Evolutionary conservation across 2,113 vertebrate species (phyloP).

Genomic region (Rhagologus leucostigma): DNA sequence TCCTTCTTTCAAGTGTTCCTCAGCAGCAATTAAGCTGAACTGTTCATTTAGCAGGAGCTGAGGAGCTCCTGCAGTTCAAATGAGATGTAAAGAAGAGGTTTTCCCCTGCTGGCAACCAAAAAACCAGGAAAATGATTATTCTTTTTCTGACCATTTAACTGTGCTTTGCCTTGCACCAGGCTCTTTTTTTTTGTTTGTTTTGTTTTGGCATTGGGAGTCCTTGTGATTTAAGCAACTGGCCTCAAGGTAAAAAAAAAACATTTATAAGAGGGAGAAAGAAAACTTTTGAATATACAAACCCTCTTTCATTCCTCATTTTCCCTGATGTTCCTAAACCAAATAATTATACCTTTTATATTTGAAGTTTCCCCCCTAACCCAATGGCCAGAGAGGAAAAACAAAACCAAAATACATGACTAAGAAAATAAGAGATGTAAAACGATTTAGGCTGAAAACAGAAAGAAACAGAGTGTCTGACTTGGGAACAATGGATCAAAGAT

Average conservation of each 20-base stretch:
- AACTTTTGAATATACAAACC: neutral
- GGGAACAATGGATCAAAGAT: constrained; percentile 30
- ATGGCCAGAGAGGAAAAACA: neutral
- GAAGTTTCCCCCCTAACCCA: neutral
- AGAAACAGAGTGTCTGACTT: neutral
- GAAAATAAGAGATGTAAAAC: neutral
- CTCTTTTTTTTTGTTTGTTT: neutral
- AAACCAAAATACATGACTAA: neutral
- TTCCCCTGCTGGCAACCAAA: constrained; percentile 9
- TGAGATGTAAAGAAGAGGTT: constrained; percentile 18
- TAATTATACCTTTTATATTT: neutral
- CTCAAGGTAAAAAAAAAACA: neutral
- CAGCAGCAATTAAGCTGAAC: neutral
- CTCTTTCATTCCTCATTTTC: neutral
- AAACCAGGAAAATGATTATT: neutral
- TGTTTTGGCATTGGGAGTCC: neutral
- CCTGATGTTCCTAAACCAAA: neutral
- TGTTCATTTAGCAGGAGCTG: constrained; percentile 2
- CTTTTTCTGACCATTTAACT: constrained; percentile 10
- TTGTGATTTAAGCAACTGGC: neutral
- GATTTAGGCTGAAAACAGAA: neutral
- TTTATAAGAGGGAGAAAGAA: neutral
- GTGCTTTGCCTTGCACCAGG: neutral
- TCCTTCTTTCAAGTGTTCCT: neutral
- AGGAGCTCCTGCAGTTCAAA: constrained; percentile 2